Evolutionary conservation across 2,113 vertebrate species (phyloP), one percentile per base, ranked within the genome.

Genomic region (Motacilla tschutschensis): DNA sequence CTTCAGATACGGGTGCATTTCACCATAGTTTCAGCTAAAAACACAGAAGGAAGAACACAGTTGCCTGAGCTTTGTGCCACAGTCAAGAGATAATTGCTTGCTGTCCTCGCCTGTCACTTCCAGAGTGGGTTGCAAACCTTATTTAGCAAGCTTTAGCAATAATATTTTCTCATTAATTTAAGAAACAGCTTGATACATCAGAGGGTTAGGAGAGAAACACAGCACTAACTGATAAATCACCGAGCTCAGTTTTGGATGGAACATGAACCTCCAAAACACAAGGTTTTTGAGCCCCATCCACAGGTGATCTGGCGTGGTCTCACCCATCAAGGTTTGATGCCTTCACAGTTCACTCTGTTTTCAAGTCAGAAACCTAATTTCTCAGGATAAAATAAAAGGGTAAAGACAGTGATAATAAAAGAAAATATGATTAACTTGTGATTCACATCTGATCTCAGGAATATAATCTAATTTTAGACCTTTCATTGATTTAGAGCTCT

Each of bases 401-500:
- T 86, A 77, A 93, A 93, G 93, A 91, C 71, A 91, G 81, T 71
- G 87, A 81, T 93, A 93, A 95, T 93, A 88, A 91, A 93, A 83
- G 89, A 83, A 93, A 94, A 94, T 86, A 89, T 79, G 47, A 94
- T 94, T 94, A 92, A 88, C 89, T 88, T 84, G 80, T 93, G 94
- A 93, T 94, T 94, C 92, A 91, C 93, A 94, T 95, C 91, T 94
- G 93, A 94, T 94, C 91, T 89, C 89, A 94, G 85, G 89, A 82
- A 87, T 67, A 91, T 91, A 94, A 96, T 90, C 92, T 87, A 88
- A 95, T 96, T 83, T 92, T 92, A 90, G 87, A 67, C 55, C 79
- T 94, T 92, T 92, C 94, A 91, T 92, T 94, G 89, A 87, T 88
- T 95, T 94, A 93, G 75, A 90, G 86, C 81, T 90, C 79, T 90